These are phyloP conservation scores for Callospermophilus lateralis DNA, from an alignment of 2,113 vertebrate species.

Conservation along the genomic window DNA sequence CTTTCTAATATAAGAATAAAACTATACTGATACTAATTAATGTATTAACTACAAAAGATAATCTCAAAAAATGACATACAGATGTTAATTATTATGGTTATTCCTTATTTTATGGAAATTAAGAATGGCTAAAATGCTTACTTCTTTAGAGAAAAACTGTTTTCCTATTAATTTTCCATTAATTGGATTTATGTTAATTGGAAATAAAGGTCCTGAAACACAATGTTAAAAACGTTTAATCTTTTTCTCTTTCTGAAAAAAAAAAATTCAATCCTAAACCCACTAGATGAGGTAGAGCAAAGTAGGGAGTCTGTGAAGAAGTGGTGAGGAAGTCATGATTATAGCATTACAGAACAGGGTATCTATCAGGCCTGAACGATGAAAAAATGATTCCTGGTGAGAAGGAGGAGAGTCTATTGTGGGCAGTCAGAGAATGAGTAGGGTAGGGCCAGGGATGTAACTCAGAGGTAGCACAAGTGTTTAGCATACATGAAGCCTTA, in stretches of 20 bases:
- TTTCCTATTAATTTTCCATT: slow-evolving; percentile 13
- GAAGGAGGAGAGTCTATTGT: not conserved
- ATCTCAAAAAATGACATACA: slow-evolving; percentile 3
- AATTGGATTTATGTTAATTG: not conserved
- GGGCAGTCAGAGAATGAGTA: not conserved
- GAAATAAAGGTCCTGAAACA: not conserved
- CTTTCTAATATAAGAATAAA: slow-evolving; percentile 14
- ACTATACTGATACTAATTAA: not conserved
- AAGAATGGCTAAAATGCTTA: not conserved
- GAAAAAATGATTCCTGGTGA: not conserved
- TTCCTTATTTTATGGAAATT: not conserved
- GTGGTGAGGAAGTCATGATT: no score
- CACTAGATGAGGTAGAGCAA: not conserved
- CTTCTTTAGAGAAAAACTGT: not conserved
- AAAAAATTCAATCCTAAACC: not conserved
- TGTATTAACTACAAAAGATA: slow-evolving; percentile 40
- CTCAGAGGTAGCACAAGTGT: no score
- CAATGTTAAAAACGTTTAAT: not conserved
- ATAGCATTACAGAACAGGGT: not conserved
- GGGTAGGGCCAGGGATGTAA: not conserved
- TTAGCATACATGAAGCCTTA: not conserved
- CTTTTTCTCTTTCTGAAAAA: not conserved
- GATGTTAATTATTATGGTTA: slow-evolving; percentile 3
- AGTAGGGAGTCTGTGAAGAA: not conserved
- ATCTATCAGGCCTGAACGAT: not conserved